These are phyloP conservation scores for Rhadinocentrus ornatus DNA, from an alignment of 2,797 vertebrate species.

Conservation along the genomic window DNA sequence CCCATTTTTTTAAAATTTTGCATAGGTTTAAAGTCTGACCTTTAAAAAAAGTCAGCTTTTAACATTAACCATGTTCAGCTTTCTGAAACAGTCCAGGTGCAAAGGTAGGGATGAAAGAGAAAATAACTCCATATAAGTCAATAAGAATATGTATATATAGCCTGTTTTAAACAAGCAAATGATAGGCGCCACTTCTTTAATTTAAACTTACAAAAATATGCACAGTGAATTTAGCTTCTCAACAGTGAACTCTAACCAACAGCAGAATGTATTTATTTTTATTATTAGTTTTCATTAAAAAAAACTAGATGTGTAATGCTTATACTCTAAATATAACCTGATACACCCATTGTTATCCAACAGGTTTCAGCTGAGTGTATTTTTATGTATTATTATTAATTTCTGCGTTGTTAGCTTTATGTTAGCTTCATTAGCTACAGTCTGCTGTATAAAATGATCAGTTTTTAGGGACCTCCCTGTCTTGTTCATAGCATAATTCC, in stretches of 20 bases:
- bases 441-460: conserved; percentile 26
- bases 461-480: background rate
- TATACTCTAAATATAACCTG: background rate
- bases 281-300: background rate
- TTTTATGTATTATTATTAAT: too few relatives aligned
- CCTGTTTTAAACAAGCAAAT: background rate
- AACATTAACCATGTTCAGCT: background rate
- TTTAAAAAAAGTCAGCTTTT: conserved; percentile 16
- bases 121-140: background rate
- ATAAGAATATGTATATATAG: background rate
- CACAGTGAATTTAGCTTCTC: background rate
- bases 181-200: background rate
- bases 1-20: conserved; percentile 6
- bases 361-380: background rate
- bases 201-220: background rate
- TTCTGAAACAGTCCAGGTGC: background rate
- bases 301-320: background rate
- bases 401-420: background rate
- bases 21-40: conserved; percentile 30
- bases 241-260: background rate
- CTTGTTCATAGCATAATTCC: conserved; percentile 16
- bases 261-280: background rate
- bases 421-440: background rate
- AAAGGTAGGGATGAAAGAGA: background rate
- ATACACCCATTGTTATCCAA: too few relatives aligned